A percentile compares a stretch with the other conserved stretches of the same genome.
Evolutionary conservation across 2,113 vertebrate genomes (phyloP).

Genomic region (Morone saxatilis): DNA sequence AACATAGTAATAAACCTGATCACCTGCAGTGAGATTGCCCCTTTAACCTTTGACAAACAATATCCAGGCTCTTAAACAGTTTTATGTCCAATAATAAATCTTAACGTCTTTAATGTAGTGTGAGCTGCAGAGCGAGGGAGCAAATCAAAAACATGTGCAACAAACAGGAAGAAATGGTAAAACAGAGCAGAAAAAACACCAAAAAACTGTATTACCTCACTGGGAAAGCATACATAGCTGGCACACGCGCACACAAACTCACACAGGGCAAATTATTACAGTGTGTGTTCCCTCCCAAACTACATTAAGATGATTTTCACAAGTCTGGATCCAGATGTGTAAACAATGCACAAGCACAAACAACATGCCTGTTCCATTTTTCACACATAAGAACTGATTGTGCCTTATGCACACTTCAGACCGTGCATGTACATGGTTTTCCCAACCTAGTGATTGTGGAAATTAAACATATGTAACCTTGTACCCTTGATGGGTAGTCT

Average conservation of each 20-base stretch:
- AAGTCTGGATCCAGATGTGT: neutral
- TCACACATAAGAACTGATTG: conserved; percentile 7
- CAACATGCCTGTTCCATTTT: neutral
- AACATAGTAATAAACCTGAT: conserved; percentile 47
- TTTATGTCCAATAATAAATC: conserved; percentile 41
- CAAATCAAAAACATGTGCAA: conserved; percentile 79
- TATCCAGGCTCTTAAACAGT: conserved; percentile 36
- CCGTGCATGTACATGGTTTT: neutral
- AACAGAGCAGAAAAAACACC: conserved; percentile 15
- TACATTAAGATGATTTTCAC: conserved; percentile 20
- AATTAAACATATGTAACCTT: neutral
- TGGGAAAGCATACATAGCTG: conserved; percentile 26
- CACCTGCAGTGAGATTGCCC: conserved; percentile 46
- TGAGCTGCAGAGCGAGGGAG: conserved; percentile 2
- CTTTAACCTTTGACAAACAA: conserved; percentile 56
- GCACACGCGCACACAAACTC: neutral
- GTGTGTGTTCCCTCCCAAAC: conserved; percentile 5
- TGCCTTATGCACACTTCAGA: too few species aligned
- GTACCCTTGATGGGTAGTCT: too few species aligned
- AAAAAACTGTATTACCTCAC: conserved; percentile 36
- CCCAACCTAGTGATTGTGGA: neutral
- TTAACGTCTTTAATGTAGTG: conserved; percentile 61
- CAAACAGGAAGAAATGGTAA: conserved; percentile 43
- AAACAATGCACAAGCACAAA: neutral
- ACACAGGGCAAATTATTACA: neutral